These are phyloP conservation scores for Acleris cristana DNA, from an alignment of 2,888 invertebrate genomes.

Conservation along the genomic window DNA sequence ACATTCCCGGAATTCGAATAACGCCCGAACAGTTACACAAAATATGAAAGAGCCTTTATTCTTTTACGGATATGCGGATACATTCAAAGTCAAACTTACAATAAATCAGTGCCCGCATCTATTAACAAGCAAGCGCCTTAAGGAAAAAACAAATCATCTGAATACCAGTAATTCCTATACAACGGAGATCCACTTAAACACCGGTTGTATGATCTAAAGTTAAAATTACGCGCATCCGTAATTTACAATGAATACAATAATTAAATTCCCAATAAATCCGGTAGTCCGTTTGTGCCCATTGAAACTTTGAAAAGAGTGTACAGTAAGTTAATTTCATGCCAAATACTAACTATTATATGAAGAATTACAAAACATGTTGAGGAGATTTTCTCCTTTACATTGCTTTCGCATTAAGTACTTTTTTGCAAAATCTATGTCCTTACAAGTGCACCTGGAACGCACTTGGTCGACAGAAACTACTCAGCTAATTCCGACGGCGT, in stretches of 20 bases:
- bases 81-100: conserved; percentile 46
- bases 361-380: conserved; percentile 37
- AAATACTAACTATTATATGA: conserved; percentile 41
- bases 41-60: conserved; percentile 47
- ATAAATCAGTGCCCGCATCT: conserved; percentile 41
- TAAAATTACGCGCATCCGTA: conserved; percentile 57
- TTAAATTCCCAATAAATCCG: conserved; percentile 56
- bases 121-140: conserved; percentile 41
- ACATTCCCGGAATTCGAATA: conserved; percentile 60
- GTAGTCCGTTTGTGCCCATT: conserved; percentile 52
- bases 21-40: conserved; percentile 48
- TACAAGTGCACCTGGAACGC: conserved; percentile 17
- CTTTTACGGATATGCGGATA: conserved; percentile 52
- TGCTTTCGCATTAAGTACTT: background rate
- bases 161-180: conserved; percentile 32
- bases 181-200: conserved; percentile 36
- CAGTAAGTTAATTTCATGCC: conserved; percentile 53
- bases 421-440: conserved; percentile 11
- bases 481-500: conserved; percentile 31
- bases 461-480: conserved; percentile 15
- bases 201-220: conserved; percentile 38
- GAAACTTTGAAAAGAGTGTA: conserved; percentile 43
- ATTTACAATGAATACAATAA: conserved; percentile 54
- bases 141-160: conserved; percentile 31
- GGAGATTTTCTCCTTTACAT: conserved; percentile 13